Conservation (phyloP, 1,140 invertebrate genomes). For the Galleria mellonella region DNA sequence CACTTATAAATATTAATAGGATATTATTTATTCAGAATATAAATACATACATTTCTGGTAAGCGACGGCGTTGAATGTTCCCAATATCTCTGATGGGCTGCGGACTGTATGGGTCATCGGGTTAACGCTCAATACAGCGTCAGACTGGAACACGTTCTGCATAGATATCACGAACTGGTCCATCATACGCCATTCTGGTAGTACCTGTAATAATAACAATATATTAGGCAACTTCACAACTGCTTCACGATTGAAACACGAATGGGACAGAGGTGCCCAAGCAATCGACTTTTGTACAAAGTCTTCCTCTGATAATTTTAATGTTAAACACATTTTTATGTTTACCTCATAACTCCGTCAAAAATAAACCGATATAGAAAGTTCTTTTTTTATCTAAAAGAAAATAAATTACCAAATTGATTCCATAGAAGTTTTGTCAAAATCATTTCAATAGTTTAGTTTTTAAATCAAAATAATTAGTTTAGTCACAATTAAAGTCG, state of each 20-base stretch:
- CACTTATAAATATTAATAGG: no score
- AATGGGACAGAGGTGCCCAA: no score
- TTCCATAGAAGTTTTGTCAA: no score
- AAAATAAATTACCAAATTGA: not conserved
- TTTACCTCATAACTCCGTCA: no score
- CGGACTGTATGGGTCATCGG: slow-evolving; percentile 84
- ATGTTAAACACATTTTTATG: no score
- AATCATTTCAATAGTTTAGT: no score
- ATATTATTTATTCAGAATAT: slow-evolving; percentile 7
- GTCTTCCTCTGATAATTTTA: no score
- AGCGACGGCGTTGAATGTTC: slow-evolving; percentile 87
- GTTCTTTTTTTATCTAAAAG: not conserved
- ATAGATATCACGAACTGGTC: slow-evolving; percentile 84
- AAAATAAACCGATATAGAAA: no score
- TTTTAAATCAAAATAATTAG: no score
- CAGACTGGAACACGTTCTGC: slow-evolving; percentile 78
- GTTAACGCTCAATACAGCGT: slow-evolving; percentile 80
- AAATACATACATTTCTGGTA: slow-evolving; percentile 79
- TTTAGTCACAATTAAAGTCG: not conserved
- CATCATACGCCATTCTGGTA: slow-evolving; percentile 83
- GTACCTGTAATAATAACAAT: slow-evolving; percentile 53
- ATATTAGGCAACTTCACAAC: not conserved
- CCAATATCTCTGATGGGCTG: slow-evolving; percentile 82
- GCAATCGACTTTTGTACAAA: no score
- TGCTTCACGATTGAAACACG: no score